Evolutionary conservation across 1,140 invertebrate species (phyloP).

Genomic region (Augochlora pura): DNA sequence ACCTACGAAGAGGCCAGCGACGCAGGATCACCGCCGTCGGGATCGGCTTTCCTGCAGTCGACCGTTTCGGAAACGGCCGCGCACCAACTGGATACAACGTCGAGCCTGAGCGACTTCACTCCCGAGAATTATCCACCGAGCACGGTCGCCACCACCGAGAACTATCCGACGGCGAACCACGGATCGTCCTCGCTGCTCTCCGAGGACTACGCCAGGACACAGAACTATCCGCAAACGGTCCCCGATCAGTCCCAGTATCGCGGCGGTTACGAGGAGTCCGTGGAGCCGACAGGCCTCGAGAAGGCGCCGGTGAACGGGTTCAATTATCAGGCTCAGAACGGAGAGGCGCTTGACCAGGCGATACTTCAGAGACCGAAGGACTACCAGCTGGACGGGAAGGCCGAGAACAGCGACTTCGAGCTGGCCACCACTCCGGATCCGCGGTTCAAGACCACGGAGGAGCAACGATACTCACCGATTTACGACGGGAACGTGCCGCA

Average conservation of each 20-base stretch:
- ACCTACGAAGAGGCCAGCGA: constrained; percentile 53
- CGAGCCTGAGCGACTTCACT: constrained; percentile 48
- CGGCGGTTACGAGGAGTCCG: constrained; percentile 43
- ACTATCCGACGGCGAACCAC: constrained; percentile 58
- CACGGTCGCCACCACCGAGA: constrained; percentile 55
- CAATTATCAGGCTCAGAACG: constrained; percentile 69
- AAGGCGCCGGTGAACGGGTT: constrained; percentile 71
- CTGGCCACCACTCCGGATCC: constrained; percentile 57
- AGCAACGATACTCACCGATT: constrained; percentile 55
- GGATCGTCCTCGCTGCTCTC: constrained; percentile 12
- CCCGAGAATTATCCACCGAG: constrained; percentile 67
- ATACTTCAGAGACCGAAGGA: constrained; percentile 50
- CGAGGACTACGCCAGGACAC: constrained; percentile 59
- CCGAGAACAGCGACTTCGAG: constrained; percentile 61
- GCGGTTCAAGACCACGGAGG: constrained; percentile 36
- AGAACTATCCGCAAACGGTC: constrained; percentile 59
- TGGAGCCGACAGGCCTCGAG: constrained; percentile 60
- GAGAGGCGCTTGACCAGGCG: constrained; percentile 26
- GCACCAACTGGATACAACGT: constrained; percentile 24
- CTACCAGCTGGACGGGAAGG: constrained; percentile 65
- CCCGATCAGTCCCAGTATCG: constrained; percentile 52
- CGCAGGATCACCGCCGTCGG: background rate
- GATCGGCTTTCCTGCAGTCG: background rate
- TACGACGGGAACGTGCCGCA: constrained; percentile 47
- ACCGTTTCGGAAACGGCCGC: constrained; percentile 7